Percentiles rank a stretch among this genome's conserved stretches.
Conservation (phyloP, 2,797 vertebrate species). For the Adelosebastes latens region DNA sequence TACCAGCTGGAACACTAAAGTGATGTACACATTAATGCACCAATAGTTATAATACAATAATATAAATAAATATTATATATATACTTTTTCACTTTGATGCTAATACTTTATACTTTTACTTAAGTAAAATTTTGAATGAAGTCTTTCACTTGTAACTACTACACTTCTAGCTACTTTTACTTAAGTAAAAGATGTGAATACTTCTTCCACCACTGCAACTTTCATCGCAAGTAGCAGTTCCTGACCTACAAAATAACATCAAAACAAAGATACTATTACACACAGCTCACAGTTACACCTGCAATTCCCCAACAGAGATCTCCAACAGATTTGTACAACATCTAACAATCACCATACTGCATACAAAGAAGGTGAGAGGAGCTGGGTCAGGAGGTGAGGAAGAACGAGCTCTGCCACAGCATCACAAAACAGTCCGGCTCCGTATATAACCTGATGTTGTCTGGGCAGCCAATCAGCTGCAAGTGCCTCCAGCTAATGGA, state of each 20-base stretch:
- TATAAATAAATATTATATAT: too few relatives aligned
- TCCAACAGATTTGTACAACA: conserved; percentile 16
- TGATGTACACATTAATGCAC: too few relatives aligned
- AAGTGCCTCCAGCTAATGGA: conserved; percentile 29
- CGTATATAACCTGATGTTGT: not conserved
- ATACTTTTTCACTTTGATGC: too few relatives aligned
- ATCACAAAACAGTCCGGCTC: conserved; percentile 3
- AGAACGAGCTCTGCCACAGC: not conserved
- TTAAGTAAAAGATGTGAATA: too few relatives aligned
- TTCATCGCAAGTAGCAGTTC: not conserved
- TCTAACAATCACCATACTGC: conserved; percentile 11
- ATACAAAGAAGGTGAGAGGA: conserved; percentile 10
- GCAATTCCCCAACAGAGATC: not conserved
- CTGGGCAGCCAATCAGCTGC: conserved; percentile 30
- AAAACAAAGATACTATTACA: conserved; percentile 5
- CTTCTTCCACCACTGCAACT: too few relatives aligned
- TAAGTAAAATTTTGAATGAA: too few relatives aligned
- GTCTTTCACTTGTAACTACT: too few relatives aligned
- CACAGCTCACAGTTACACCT: conserved; percentile 5
- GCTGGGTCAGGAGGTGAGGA: conserved; percentile 18
- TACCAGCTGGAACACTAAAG: too few relatives aligned
- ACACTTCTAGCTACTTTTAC: too few relatives aligned
- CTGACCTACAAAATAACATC: not conserved
- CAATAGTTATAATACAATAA: too few relatives aligned
- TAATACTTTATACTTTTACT: too few relatives aligned